Evolutionary conservation across 2,888 invertebrate genomes (phyloP).

Genomic region (Rhingia rostrata): DNA sequence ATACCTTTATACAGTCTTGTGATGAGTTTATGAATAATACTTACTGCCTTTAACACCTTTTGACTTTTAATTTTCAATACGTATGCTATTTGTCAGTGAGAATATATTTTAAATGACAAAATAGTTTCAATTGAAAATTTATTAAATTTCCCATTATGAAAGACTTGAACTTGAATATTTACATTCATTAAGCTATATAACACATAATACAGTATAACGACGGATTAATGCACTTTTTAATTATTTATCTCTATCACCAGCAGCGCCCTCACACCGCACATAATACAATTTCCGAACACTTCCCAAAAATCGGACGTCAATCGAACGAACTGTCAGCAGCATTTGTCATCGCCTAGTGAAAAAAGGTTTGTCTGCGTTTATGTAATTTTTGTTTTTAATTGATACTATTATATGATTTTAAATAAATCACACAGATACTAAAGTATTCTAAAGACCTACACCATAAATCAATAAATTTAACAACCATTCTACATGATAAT

Average conservation of each 20-base stretch:
- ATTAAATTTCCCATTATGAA: too few species aligned
- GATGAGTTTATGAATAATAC: too few species aligned
- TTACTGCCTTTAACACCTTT: too few species aligned
- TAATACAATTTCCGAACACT: conserved; percentile 12
- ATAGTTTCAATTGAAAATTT: too few species aligned
- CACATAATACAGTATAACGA: conserved; percentile 1
- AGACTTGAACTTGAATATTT: too few species aligned
- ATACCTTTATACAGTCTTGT: too few species aligned
- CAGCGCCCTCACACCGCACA: conserved; percentile 23
- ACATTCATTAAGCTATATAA: too few species aligned
- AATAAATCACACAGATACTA: background rate
- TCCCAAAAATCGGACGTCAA: conserved; percentile 49
- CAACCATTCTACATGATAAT: background rate
- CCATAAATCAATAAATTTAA: background rate
- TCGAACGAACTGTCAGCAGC: conserved; percentile 48
- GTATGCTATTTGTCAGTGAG: too few species aligned
- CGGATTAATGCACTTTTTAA: background rate
- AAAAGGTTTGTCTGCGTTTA: conserved; percentile 70
- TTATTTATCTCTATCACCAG: background rate
- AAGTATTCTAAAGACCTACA: background rate
- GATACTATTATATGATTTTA: conserved; percentile 30
- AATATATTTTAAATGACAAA: too few species aligned
- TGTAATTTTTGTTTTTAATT: conserved; percentile 68
- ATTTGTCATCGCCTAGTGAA: conserved; percentile 64
- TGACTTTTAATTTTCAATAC: too few species aligned